Evolutionary conservation across 2,888 invertebrate genomes (phyloP), one percentile per base, ranked within the genome.

Genomic region (Eumacrocentrus americanus): DNA sequence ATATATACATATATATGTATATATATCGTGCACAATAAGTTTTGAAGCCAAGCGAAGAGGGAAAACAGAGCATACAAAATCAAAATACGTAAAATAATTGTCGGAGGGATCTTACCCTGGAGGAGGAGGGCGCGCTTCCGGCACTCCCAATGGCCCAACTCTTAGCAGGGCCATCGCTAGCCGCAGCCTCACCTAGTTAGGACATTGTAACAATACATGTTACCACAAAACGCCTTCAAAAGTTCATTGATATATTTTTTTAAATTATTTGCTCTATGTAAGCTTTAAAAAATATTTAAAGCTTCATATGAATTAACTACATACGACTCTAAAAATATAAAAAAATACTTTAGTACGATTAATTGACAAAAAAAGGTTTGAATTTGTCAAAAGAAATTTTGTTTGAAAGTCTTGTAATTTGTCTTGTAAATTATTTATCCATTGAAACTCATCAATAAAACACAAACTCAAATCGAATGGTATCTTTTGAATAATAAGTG

Each of bases 81-180:
- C 22, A 56, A 42, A 60, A 56, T 64, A 63, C 66, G 63, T 67
- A 76, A 78, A 75, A 72, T 78, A 77, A 80, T 77, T 79, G 73
- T 79, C 78, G 79, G 78, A 77, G 77, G 81, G 80, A 80, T 82
- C 86, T 86, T 85, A 86, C 86, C 85, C 86, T 85, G 82, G 86
- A 85, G 82, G 84, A 84, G 80, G 81, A 81, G 80, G 81, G 79
- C 79, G 80, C 76, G 71, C 76, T 80, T 79, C 80, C 80, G 76
- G 80, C 75, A 77, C 76, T 80, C 77, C 80, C 79, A 80, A 80
- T 80, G 77, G 79, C 80, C 81, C 81, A 81, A 75, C 79, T 80
- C 75, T 81, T 80, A 71, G 76, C 78, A 75, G 81, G 80, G 79
- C 80, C 80, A 80, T 81, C 80, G 75, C 73, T 81, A 81, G 78